Evolutionary conservation across 1,140 invertebrate genomes (phyloP), one percentile per base, ranked within the genome.

Genomic region (Drosophila asahinai): DNA sequence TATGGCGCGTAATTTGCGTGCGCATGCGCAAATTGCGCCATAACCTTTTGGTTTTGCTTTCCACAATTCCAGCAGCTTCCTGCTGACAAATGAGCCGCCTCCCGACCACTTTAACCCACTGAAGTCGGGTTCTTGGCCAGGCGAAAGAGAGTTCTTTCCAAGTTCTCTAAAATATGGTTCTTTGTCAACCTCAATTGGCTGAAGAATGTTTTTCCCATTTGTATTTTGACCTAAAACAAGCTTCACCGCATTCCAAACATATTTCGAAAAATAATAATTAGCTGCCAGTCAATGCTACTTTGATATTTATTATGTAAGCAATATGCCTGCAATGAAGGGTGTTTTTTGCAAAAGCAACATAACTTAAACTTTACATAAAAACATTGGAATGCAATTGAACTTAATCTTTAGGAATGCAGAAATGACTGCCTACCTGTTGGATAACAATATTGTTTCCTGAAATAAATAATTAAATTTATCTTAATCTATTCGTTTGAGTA

Each of bases 1-100:
- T 89, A 89, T 90, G 86, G 65, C 79, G 86, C 86, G 86, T 89
- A 89, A 89, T 89, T 90, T 90, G 86, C 86, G 86, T 90, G 84
- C 86, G 78, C 84, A 90, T 79, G 84, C 84, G 84, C 81, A 84
- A 89, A 90, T 89, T 84, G 86, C 78, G 73, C 71, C 73, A 74
- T 71, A 89, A 75, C 83, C 83, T 87, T 83, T 87, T 87, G 66
- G 48, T 38, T 63, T 71, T 38, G 22, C 51, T 57, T 47, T 66
- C 36, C 43, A 62, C 65, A 43, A 47, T 61, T 57, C 57, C 68
- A 67, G 73, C 71, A 76, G 80, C 83, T 86, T 86, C 83, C 83
- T 86, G 83, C 73, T 89, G 84, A 87, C 84, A 87, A 87, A 87
- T 87, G 84, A 87, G 71, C 61, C 57, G 64, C 65, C 54, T 63